Percentiles rank a stretch among this genome's conserved stretches.
Evolutionary conservation across 2,888 invertebrate species (phyloP).

Genomic region (Reticulitermes lucifugus): DNA sequence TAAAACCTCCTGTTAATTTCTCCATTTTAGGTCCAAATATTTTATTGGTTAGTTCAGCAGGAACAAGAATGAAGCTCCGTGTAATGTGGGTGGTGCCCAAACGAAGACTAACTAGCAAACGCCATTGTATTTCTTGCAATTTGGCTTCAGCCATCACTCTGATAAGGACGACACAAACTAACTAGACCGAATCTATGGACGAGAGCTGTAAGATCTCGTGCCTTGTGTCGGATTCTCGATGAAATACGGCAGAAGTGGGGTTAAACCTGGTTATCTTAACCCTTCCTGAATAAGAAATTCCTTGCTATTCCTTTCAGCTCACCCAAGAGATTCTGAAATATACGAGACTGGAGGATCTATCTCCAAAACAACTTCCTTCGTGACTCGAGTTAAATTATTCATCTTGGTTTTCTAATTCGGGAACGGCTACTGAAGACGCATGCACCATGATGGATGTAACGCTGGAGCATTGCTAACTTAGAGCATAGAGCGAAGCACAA

Average conservation of each 20-base stretch:
- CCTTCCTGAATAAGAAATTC: slow-evolving; percentile 26
- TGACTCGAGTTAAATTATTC: slow-evolving; percentile 27
- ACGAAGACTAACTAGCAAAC: background rate
- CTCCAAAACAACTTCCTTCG: slow-evolving; percentile 25
- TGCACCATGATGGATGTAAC: background rate
- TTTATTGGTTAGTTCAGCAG: background rate
- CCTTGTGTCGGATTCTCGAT: background rate
- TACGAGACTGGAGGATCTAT: background rate
- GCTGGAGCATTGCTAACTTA: too few species aligned
- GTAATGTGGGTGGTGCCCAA: background rate
- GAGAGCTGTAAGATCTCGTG: background rate
- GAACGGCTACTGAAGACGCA: background rate
- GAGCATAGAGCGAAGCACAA: too few species aligned
- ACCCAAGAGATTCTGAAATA: slow-evolving; percentile 10
- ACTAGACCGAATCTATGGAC: too few species aligned
- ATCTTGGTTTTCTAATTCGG: background rate
- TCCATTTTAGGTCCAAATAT: background rate
- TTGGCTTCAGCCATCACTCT: too few species aligned
- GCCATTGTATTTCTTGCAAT: background rate
- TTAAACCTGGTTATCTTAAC: slow-evolving; percentile 27
- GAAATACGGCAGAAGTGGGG: slow-evolving; percentile 10
- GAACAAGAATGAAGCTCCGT: background rate
- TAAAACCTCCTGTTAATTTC: background rate
- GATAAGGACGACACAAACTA: too few species aligned
- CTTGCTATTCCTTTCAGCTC: slow-evolving; percentile 3